Conservation (phyloP, 2,888 invertebrate genomes). For the Melanchra persicariae region DNA sequence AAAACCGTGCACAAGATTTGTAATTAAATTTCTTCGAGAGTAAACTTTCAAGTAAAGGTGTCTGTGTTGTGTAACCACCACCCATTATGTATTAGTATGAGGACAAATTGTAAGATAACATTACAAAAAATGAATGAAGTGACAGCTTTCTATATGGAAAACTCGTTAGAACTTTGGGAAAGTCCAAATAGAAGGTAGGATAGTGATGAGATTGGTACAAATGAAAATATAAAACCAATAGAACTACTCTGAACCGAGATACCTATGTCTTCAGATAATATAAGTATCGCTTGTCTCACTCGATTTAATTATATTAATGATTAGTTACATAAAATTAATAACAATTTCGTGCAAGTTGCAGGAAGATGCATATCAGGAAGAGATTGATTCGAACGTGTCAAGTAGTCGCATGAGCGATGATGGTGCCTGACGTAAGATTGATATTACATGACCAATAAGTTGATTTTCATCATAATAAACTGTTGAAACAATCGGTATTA, state of each 20-base stretch:
- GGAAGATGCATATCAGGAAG: conserved; percentile 57
- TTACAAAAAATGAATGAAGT: conserved; percentile 20
- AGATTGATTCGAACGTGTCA: conserved; percentile 56
- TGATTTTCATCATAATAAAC: conserved; percentile 25
- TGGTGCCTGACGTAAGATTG: conserved; percentile 58
- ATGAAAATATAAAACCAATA: not conserved
- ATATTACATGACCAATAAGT: conserved; percentile 54
- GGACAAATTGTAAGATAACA: conserved; percentile 25
- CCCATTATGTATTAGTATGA: conserved; percentile 11
- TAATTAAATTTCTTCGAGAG: conserved; percentile 29
- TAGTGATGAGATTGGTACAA: not conserved
- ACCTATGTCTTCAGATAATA: no score
- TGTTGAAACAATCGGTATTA: conserved; percentile 28
- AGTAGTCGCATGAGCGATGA: conserved; percentile 54
- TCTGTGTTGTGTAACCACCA: conserved; percentile 23
- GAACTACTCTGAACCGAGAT: not conserved
- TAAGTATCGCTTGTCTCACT: not conserved
- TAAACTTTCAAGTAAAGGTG: conserved; percentile 33
- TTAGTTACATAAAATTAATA: conserved; percentile 41
- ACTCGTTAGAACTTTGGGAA: conserved; percentile 16
- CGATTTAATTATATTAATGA: conserved; percentile 13
- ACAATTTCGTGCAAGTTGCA: conserved; percentile 33
- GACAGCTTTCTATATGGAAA: conserved; percentile 2
- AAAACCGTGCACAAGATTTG: conserved; percentile 24
- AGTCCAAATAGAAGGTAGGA: conserved; percentile 2